A percentile compares a stretch with the other conserved stretches of the same genome.
These are phyloP conservation scores for Macrotus californicus DNA, from an alignment of 2,113 vertebrate species.

Conservation along the genomic window DNA sequence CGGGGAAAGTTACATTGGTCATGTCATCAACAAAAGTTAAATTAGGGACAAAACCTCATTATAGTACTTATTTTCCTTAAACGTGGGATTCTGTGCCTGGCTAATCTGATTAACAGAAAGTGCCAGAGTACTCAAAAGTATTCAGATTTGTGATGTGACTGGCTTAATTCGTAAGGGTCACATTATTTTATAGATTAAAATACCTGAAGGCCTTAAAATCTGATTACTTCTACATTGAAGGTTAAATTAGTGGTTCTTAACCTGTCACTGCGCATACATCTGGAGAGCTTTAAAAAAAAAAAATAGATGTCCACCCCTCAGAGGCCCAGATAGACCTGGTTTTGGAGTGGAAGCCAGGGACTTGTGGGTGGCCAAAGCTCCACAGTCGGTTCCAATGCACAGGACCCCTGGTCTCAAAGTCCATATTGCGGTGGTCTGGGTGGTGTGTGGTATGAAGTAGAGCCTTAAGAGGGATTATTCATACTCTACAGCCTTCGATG, in stretches of 20 bases:
- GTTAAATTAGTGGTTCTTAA: not conserved
- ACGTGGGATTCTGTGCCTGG: not conserved
- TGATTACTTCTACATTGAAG: not conserved
- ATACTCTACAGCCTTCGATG: not conserved
- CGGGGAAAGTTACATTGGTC: not conserved
- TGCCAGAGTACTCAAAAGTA: not conserved
- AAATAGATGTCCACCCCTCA: not conserved
- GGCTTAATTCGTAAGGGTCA: not conserved
- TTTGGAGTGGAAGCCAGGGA: not conserved
- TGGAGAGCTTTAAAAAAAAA: not conserved
- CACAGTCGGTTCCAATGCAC: not conserved
- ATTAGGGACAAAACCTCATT: not conserved
- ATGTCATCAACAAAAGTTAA: not conserved
- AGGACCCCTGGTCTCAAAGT: not conserved
- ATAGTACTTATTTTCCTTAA: not conserved
- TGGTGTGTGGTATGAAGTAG: not conserved
- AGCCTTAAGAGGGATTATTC: not conserved
- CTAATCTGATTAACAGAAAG: not conserved
- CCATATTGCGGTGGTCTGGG: not conserved
- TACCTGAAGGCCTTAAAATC: not conserved
- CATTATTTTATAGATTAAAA: conserved; percentile 2
- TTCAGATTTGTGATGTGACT: not conserved
- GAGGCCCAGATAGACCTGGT: not conserved
- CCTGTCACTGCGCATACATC: not conserved
- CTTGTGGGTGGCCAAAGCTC: not conserved